Conservation (phyloP, 2,888 invertebrate species). For the Apamea monoglypha region DNA sequence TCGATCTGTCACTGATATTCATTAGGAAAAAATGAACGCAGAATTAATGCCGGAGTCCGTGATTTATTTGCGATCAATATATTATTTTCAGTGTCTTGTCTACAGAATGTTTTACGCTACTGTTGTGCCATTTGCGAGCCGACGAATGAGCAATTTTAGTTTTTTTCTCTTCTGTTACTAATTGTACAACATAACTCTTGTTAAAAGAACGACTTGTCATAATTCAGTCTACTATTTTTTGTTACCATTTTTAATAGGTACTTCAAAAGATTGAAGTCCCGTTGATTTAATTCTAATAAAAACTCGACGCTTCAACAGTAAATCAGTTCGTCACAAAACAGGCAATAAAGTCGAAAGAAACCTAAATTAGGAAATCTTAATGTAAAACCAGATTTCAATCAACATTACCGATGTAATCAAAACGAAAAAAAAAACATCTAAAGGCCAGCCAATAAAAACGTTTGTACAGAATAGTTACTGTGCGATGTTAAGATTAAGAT, state of each 20-base stretch:
- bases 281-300: slow-evolving; percentile 36
- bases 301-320: slow-evolving; percentile 33
- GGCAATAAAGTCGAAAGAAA: slow-evolving; percentile 49
- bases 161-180: slow-evolving; percentile 41
- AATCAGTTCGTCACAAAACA: slow-evolving; percentile 44
- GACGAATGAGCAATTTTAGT: slow-evolving; percentile 42
- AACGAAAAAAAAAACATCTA: slow-evolving; percentile 69
- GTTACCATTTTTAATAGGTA: slow-evolving; percentile 34
- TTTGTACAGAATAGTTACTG: slow-evolving; percentile 75
- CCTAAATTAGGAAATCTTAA: slow-evolving; percentile 61
- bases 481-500: slow-evolving; percentile 73
- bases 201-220: slow-evolving; percentile 45
- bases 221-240: slow-evolving; percentile 50
- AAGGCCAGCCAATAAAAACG: slow-evolving; percentile 74
- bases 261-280: slow-evolving; percentile 37
- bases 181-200: slow-evolving; percentile 53
- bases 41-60: slow-evolving; percentile 25
- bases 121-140: slow-evolving; percentile 46
- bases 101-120: slow-evolving; percentile 42
- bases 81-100: slow-evolving; percentile 43
- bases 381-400: slow-evolving; percentile 66
- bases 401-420: slow-evolving; percentile 68
- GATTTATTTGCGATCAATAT: slow-evolving; percentile 54
- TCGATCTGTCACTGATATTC: slow-evolving; percentile 52
- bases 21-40: slow-evolving; percentile 45